Conservation (phyloP, 2,113 vertebrate species). For the Seriola aureovittata region DNA sequence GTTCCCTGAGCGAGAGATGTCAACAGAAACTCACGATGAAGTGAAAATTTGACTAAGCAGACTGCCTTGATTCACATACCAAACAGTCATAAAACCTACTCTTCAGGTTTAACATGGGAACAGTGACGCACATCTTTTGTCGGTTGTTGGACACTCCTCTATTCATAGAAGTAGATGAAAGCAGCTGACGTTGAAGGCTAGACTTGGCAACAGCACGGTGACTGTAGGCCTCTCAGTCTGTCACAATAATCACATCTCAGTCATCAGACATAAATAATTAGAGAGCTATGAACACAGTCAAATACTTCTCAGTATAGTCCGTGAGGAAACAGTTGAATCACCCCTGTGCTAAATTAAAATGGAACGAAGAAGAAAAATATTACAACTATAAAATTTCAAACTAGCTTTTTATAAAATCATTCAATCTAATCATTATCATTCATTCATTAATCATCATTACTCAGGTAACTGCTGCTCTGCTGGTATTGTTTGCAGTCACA, state of each 20-base stretch:
- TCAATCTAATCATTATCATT: too few species aligned
- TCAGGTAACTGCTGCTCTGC: neutral
- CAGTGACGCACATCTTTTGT: conserved; percentile 73
- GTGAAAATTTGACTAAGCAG: conserved; percentile 36
- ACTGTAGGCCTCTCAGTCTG: conserved; percentile 9
- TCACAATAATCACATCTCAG: conserved; percentile 14
- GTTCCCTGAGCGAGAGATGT: neutral
- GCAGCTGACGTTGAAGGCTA: conserved; percentile 44
- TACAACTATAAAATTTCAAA: neutral
- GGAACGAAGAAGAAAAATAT: neutral
- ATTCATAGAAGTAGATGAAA: conserved; percentile 30
- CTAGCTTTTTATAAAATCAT: too few species aligned
- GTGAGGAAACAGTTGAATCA: neutral
- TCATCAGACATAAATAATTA: neutral
- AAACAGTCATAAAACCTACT: conserved; percentile 69
- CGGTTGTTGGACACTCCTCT: conserved; percentile 71
- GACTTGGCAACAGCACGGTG: neutral
- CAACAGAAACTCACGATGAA: conserved; percentile 40
- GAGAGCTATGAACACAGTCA: neutral
- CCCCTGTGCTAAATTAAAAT: too few species aligned
- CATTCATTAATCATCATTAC: too few species aligned
- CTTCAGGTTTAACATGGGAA: conserved; percentile 80
- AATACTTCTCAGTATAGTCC: neutral
- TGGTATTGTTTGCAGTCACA: too few species aligned
- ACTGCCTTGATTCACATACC: conserved; percentile 57